A percentile compares a stretch with the other conserved stretches of the same genome.
Evolutionary conservation across 2,888 invertebrate genomes (phyloP).

Genomic region (Drosophila yooni): DNA sequence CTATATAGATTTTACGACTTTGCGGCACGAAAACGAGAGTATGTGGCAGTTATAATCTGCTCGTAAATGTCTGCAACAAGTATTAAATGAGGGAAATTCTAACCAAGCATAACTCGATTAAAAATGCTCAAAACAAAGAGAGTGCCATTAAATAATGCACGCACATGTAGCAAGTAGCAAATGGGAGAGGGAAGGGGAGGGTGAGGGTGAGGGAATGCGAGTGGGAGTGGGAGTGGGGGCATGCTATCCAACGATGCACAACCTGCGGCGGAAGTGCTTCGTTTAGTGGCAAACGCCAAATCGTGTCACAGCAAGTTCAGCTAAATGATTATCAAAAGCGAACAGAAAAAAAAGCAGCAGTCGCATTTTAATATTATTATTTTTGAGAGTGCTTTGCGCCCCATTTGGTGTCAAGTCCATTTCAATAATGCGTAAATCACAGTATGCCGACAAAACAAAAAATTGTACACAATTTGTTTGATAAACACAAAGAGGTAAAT

Average conservation of each 20-base stretch:
- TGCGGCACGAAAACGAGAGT: conserved; percentile 41
- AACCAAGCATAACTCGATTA: conserved; percentile 15
- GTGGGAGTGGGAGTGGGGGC: not conserved
- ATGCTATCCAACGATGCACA: not conserved
- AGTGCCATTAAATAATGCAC: conserved; percentile 8
- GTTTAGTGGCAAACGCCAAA: conserved; percentile 23
- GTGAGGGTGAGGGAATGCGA: not conserved
- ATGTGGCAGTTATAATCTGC: conserved; percentile 17
- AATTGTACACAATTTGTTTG: conserved; percentile 57
- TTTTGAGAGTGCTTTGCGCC: conserved; percentile 53
- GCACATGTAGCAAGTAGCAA: not conserved
- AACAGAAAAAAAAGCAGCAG: conserved; percentile 5
- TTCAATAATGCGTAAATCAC: conserved; percentile 60
- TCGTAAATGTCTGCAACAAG: conserved; percentile 22
- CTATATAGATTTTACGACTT: conserved; percentile 64
- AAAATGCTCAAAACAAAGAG: not conserved
- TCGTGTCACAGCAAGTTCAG: conserved; percentile 21
- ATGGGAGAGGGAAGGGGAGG: not conserved
- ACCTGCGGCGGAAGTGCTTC: conserved; percentile 45
- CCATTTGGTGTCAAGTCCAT: conserved; percentile 79
- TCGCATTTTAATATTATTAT: conserved; percentile 59
- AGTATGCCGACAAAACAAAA: conserved; percentile 16
- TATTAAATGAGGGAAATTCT: not conserved
- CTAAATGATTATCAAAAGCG: conserved; percentile 45
- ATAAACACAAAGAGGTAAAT: conserved; percentile 69